Evolutionary conservation across 1,140 invertebrate genomes (phyloP), one percentile per base, ranked within the genome.

Genomic region (Eufriesea mexicana): DNA sequence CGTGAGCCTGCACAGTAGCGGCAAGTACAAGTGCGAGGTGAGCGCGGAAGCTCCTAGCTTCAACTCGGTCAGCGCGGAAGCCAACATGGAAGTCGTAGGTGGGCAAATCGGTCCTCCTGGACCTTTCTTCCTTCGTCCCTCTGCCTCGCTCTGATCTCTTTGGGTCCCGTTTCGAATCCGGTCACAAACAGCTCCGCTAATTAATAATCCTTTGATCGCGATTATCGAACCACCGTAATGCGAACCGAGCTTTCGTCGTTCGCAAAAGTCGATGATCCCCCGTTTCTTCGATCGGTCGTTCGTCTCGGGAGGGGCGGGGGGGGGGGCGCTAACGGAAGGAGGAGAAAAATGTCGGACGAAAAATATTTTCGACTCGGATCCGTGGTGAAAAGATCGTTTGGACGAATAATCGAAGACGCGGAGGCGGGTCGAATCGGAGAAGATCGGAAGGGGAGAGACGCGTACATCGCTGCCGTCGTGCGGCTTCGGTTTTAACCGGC

Each of bases 31-130:
- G 86, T 97, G 97, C 91, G 97, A 97, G 93, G 96, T 97, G 80
- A 97, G 96, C 76, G 97, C 96, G 0, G 97, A 98, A 93, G 96
- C 95, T 28, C 96, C 96, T 35, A 96, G 95, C 72, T 97, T 97
- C 91, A 95, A 95, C 18, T 96, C 96, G 4, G 96, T 95, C 12
- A 95, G 95, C 67, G 96, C 95, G 76, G 96, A 97, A 90, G 96
- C 95, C 18, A 94, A 95, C 79, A 95, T 97, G 96, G 96, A 97
- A 92, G 96, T 97, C 87, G 95, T 97, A 68, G 96, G 96, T 97
- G 93, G 96, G 96, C 66, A 64, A 76, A 23, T 59, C 18, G 42
- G 42, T 64, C n/a, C 23, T 54, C 25, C 0, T 5, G 6, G 28
- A 14, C 25, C 2, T 2, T n/a, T 28, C 5, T 47, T 54, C 23